These are phyloP conservation scores for Pocillopora grandis DNA, from an alignment of 92 coral and sea anemone genomes.

Conservation along the genomic window DNA sequence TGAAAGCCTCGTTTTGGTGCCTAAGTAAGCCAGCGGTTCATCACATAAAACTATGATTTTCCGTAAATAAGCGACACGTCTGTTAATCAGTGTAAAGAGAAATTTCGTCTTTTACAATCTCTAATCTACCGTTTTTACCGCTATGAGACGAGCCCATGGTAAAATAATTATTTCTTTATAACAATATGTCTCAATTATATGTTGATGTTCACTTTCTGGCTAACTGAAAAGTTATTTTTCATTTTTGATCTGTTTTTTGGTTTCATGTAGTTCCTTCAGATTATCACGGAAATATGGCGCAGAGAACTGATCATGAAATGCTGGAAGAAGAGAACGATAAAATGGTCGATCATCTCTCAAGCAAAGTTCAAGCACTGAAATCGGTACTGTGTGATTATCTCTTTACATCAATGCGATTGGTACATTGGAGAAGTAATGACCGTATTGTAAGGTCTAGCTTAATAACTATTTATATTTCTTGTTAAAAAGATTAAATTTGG, in stretches of 20 bases:
- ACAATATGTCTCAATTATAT: not conserved
- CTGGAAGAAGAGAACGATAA: slow-evolving; percentile 92
- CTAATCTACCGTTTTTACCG: slow-evolving; percentile 10
- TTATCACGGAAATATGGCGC: slow-evolving; percentile 59
- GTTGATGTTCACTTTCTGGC: not conserved
- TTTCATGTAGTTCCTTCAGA: slow-evolving; percentile 44
- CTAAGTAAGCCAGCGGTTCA: slow-evolving; percentile 53
- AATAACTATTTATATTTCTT: too few relatives aligned
- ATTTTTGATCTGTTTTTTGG: not conserved
- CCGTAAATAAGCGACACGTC: slow-evolving; percentile 43
- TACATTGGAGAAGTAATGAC: too few relatives aligned
- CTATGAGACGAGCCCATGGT: slow-evolving; percentile 51
- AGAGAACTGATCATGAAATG: slow-evolving; percentile 84
- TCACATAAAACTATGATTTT: slow-evolving; percentile 10
- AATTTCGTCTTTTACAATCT: slow-evolving; percentile 10
- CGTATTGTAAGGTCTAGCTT: too few relatives aligned
- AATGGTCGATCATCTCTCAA: slow-evolving; percentile 73
- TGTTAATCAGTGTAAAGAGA: not conserved
- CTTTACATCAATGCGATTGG: not conserved
- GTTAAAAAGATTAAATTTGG: too few relatives aligned
- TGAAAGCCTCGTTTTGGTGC: slow-evolving; percentile 25
- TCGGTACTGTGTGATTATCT: slow-evolving; percentile 57
- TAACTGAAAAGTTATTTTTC: not conserved
- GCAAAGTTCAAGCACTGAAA: slow-evolving; percentile 95
- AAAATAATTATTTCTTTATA: not conserved